A percentile compares a stretch with the other conserved stretches of the same genome.
These are phyloP conservation scores for Tenrec ecaudatus DNA, from an alignment of 2,113 vertebrate genomes.

Conservation along the genomic window DNA sequence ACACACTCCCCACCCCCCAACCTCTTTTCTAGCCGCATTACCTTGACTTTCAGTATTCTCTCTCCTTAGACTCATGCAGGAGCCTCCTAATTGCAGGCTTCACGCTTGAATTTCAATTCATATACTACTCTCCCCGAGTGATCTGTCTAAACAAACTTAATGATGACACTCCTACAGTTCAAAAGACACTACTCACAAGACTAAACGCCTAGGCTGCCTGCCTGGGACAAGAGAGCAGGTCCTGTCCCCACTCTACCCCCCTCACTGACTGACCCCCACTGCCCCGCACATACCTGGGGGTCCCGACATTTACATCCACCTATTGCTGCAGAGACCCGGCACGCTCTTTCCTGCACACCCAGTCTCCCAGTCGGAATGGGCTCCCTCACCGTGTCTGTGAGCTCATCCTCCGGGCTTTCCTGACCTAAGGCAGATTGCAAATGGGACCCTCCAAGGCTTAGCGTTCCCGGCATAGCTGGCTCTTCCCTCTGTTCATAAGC, in stretches of 20 bases:
- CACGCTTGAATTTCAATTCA: neutral
- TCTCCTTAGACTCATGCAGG: neutral
- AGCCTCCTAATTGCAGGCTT: neutral
- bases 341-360: neutral
- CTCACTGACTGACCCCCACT: neutral
- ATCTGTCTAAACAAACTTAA: slow-evolving; percentile 13
- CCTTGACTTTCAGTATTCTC: neutral
- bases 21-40: neutral
- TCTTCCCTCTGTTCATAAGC: neutral
- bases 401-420: neutral
- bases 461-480: neutral
- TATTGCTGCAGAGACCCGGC: neutral
- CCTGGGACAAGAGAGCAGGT: neutral
- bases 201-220: neutral
- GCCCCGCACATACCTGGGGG: neutral
- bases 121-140: neutral
- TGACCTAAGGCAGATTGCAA: neutral
- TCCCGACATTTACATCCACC: neutral
- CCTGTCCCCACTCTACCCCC: neutral
- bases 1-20: too few species aligned
- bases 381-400: neutral
- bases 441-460: neutral
- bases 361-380: neutral
- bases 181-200: neutral
- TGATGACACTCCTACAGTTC: neutral